phyloP scores from a whole-genome alignment of 2,797 vertebrate species.

The Valencia hispanica region DNA sequence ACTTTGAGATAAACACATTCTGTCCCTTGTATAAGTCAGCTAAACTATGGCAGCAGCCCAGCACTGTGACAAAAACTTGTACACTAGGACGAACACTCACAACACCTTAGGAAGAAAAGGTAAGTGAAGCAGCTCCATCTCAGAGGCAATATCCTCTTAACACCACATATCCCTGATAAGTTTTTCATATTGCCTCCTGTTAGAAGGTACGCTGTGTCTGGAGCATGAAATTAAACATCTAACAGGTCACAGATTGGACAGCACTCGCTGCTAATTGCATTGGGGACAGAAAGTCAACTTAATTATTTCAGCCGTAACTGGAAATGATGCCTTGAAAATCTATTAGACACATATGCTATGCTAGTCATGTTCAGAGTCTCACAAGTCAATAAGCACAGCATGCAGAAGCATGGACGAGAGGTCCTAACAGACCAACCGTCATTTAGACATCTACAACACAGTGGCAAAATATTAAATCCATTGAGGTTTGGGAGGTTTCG shows the following conservation, averaged over 20 bases:
- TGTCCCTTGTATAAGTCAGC: background rate
- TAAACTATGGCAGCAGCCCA: slow-evolving; percentile 31
- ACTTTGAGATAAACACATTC: slow-evolving; percentile 1
- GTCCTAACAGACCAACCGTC: slow-evolving; percentile 20
- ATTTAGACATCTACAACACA: slow-evolving; percentile 26
- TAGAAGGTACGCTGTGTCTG: slow-evolving; percentile 17
- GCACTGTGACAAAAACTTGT: slow-evolving; percentile 41
- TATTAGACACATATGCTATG: slow-evolving; percentile 76
- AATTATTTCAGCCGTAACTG: slow-evolving; percentile 78
- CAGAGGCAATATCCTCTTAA: slow-evolving; percentile 43
- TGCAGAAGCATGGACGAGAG: slow-evolving; percentile 36
- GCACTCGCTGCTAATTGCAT: slow-evolving; percentile 73
- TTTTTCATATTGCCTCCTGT: slow-evolving; percentile 41
- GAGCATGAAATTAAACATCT: slow-evolving; percentile 75
- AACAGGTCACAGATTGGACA: slow-evolving; percentile 72
- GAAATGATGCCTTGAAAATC: slow-evolving; percentile 76
- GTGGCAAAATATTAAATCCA: slow-evolving; percentile 15
- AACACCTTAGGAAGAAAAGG: slow-evolving; percentile 50
- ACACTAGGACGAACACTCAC: slow-evolving; percentile 30
- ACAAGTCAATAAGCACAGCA: slow-evolving; percentile 61
- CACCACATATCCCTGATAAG: slow-evolving; percentile 39
- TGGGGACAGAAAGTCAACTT: slow-evolving; percentile 77
- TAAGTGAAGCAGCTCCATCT: slow-evolving; percentile 48
- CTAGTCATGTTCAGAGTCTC: slow-evolving; percentile 66
- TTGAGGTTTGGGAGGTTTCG: slow-evolving; percentile 26